Evolutionary conservation across 37 sponge, comb jelly and placozoan species (phyloP), one percentile per base, ranked within the genome.

Genomic region (Dysidea cf. avara): DNA sequence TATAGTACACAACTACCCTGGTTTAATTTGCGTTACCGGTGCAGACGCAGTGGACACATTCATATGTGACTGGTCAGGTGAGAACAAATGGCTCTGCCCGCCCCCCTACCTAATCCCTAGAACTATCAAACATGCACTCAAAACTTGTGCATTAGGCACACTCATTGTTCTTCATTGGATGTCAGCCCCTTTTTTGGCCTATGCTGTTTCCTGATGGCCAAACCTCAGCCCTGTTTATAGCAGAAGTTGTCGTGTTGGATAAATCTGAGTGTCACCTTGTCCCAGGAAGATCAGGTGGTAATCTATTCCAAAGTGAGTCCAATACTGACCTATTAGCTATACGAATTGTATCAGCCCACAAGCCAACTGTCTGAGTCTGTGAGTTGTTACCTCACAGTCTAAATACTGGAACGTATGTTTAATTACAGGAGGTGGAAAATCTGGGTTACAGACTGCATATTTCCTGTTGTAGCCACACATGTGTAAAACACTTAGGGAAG

Each of bases 151-250:
- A 7, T 40, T 18, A 22, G 81, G 72, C 21, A 80, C 81, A 1
- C 12, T 80, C 37, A 22, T 80, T 14, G 56, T 70, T 33, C 81
- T 71, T 7, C 22, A 21, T 1, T 80, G 81, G 81, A 11, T n/a
- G n/a, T 80, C 81, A 49, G 71, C 81, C 31, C 53, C 64, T 17
- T n/a, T 80, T 60, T 25, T 79, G 79, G 79, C 79, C 70, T 2
- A 17, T 79, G 26, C 13, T 80, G 48, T 61, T 36, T 39, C 62
- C 48, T 4, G 72, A 80, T 26, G 64, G 64, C 6, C 11, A 13
- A 2, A 16, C 18, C 9, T 71, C 61, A 43, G 72, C 72, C 0
- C 25, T 18, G 11, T 80, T 80, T 62, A 63, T 80, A 7, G 31
- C 36, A 2, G 17, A 7, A 25, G 31, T 40, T 5, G 50, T 22